Evolutionary conservation across 2,888 invertebrate genomes (phyloP).

Genomic region (Unio pictorum): DNA sequence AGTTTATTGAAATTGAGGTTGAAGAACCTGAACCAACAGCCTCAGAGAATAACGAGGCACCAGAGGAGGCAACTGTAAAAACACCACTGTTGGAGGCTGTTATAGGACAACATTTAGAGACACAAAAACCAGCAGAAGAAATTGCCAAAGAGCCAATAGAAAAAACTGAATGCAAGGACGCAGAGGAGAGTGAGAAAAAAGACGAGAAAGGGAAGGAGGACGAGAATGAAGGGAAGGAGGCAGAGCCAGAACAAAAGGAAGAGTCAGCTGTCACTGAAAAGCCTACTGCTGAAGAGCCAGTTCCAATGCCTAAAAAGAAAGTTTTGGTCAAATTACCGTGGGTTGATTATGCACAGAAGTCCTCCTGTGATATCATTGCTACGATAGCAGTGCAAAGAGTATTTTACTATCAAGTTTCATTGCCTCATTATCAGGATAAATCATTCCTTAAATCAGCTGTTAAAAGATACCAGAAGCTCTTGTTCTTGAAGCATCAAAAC

Average conservation of each 20-base stretch:
- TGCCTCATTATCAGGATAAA: slow-evolving; percentile 72
- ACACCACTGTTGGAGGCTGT: neutral
- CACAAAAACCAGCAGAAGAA: neutral
- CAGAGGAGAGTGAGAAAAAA: slow-evolving; percentile 6
- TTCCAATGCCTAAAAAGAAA: slow-evolving; percentile 11
- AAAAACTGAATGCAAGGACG: neutral
- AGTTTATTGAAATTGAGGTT: neutral
- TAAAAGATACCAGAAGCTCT: slow-evolving; percentile 70
- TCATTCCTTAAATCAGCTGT: slow-evolving; percentile 71
- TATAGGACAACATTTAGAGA: neutral
- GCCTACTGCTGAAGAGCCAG: slow-evolving; percentile 27
- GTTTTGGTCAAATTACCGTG: slow-evolving; percentile 15
- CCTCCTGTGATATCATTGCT: slow-evolving; percentile 70
- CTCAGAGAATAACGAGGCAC: slow-evolving; percentile 5
- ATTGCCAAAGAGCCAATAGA: neutral
- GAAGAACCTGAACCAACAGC: too few relatives aligned
- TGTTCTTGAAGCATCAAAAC: slow-evolving; percentile 72
- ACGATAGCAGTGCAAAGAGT: slow-evolving; percentile 72
- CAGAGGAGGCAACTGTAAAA: slow-evolving; percentile 14
- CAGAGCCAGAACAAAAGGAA: slow-evolving; percentile 3
- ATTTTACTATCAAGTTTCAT: slow-evolving; percentile 73
- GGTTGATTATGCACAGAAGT: slow-evolving; percentile 36
- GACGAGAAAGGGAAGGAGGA: slow-evolving; percentile 6
- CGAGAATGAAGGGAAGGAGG: neutral
- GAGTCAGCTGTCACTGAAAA: slow-evolving; percentile 25